phyloP scores from a whole-genome alignment of 1,140 invertebrate species.

The Drosophila trapezifrons region DNA sequence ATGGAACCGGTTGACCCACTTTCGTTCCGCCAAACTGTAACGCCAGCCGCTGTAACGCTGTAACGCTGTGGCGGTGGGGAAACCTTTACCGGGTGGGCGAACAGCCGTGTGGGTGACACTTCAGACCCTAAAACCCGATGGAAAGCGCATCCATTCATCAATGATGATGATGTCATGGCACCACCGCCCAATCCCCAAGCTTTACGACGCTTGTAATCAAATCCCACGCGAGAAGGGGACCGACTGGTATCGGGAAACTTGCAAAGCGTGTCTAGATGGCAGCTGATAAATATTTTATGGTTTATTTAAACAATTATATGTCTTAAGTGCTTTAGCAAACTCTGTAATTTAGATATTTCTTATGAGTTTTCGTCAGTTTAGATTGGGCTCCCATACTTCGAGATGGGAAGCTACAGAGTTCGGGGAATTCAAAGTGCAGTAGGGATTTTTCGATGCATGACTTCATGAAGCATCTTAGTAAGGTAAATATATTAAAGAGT shows the following conservation, averaged over 20 bases:
- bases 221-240: neutral
- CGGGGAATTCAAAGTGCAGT: neutral
- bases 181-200: neutral
- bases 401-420: neutral
- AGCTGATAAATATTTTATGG: conserved; percentile 12
- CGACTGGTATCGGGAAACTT: conserved; percentile 6
- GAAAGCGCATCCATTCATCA: conserved; percentile 31
- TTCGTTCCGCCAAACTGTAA: conserved; percentile 33
- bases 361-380: neutral
- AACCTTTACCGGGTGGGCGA: conserved; percentile 39
- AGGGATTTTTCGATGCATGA: neutral
- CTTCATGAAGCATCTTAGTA: neutral
- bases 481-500: too few relatives aligned
- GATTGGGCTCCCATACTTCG: neutral
- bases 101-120: conserved; percentile 7
- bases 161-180: conserved; percentile 62
- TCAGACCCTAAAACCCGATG: conserved; percentile 6
- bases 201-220: conserved; percentile 15
- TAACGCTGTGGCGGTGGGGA: conserved; percentile 11
- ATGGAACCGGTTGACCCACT: conserved; percentile 59
- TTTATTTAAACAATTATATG: neutral
- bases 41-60: conserved; percentile 11
- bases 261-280: conserved; percentile 8
- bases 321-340: neutral
- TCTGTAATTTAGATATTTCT: neutral